Conservation (phyloP, 2,113 vertebrate species). For the Onychostoma macrolepis region DNA sequence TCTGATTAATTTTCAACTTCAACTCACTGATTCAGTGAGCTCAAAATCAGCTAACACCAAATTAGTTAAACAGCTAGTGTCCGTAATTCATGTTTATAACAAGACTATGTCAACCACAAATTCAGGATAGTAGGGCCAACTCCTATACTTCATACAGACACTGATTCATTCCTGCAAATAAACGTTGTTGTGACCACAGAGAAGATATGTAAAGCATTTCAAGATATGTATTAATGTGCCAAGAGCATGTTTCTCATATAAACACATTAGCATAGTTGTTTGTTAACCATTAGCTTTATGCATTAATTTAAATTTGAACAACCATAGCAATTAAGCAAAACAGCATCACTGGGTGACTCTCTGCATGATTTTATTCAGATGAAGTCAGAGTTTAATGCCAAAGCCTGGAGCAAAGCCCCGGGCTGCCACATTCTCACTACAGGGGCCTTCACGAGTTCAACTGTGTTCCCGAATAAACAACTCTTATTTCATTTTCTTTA, state of each 20-base stretch:
- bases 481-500: constrained; percentile 1
- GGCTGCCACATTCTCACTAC: constrained; percentile 32
- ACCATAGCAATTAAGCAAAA: constrained; percentile 20
- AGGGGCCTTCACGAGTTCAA: neutral
- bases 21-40: neutral
- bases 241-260: constrained; percentile 11
- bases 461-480: constrained; percentile 29
- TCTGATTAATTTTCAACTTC: neutral
- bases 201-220: neutral
- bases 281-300: neutral
- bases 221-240: neutral
- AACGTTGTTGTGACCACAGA: constrained; percentile 1
- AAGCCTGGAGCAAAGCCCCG: constrained; percentile 44
- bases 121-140: neutral
- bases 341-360: constrained; percentile 31
- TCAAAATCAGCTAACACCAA: neutral
- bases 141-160: neutral
- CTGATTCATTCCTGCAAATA: neutral
- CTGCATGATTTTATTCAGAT: constrained; percentile 7
- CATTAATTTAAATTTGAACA: constrained; percentile 32
- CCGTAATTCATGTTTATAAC: neutral
- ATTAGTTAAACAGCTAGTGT: neutral
- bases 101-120: neutral
- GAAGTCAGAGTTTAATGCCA: constrained; percentile 30
- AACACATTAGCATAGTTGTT: constrained; percentile 14